Base-by-base conservation (phyloP, 2,797 vertebrate species). In the Eupleurogrammus muticus region DNA sequence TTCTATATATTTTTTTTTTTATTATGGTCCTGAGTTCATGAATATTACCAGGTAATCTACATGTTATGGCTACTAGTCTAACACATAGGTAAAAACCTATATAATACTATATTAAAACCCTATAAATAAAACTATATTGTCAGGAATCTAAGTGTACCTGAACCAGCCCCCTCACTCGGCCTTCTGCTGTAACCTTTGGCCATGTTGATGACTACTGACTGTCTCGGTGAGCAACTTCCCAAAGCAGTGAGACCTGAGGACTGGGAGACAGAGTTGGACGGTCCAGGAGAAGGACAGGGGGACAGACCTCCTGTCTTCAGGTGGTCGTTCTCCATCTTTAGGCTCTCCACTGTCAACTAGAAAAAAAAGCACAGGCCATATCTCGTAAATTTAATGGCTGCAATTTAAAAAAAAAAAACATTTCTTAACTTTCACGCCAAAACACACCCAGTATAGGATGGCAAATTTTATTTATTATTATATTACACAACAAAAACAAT, bases 241-340 rank as follows among this genome's bases (percentile, higher is more conserved):
- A 96, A 89, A 0, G 94, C 88, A 16, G 95, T 94, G 2, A 94
- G 94, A 73, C 93, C 87, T 1, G 96, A 97, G 5, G 94, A 93
- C 89, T 95, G 94, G 20, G 94, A 95, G 46, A 74, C 86, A 13
- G 93, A 95, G 87, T 88, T 94, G 48, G 94, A 87, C 0, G 94
- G 94, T 61, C 92, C 91, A 19, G 92, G 88, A 32, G 94, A 90
- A 0, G 91, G 93, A 79, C 89, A 91, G 38, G 93, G 89, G 66
- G 92, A 92, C 51, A 94, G 86, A 10, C 92, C 87, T 1, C 94
- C 93, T 1, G 95, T 96, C 90, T 97, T 99, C 63, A 99, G 92
- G 2, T 98, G 95, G 83, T 99, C 96, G 0, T 99, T 99, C 91
- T 99, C 98, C 0, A 95, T 92, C 89, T 99, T 99, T 73, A 99